Conservation (phyloP, 2,888 invertebrate species). For the Pachydiplax longipennis region DNA sequence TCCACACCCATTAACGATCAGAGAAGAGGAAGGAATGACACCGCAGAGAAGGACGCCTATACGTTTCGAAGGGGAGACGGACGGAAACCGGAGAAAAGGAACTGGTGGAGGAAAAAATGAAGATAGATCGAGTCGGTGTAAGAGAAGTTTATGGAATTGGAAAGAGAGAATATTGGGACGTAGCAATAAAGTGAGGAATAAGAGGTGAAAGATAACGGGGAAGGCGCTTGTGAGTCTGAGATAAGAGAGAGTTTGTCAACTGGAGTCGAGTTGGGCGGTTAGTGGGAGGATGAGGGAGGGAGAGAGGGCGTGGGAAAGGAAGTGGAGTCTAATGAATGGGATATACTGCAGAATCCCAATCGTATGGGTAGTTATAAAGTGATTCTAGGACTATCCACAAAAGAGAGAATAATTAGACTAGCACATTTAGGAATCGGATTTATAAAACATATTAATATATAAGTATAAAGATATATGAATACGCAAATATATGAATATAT, state of each 20-base stretch:
- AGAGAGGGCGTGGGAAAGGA: background rate
- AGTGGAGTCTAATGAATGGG: too few species aligned
- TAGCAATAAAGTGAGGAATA: background rate
- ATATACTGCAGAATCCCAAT: too few species aligned
- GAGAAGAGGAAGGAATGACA: background rate
- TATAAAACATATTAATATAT: too few species aligned
- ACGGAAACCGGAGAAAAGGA: background rate
- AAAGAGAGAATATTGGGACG: background rate
- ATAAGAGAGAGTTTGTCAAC: background rate
- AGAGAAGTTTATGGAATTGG: background rate
- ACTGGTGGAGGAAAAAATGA: background rate
- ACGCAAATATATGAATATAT: too few species aligned
- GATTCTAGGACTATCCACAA: too few species aligned
- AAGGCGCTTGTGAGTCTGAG: background rate
- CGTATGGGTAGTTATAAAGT: too few species aligned
- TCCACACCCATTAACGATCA: background rate
- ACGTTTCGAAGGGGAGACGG: background rate
- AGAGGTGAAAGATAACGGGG: background rate
- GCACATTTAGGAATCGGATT: too few species aligned
- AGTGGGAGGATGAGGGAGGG: background rate
- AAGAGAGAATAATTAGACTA: too few species aligned
- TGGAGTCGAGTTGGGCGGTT: background rate
- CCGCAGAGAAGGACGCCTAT: background rate
- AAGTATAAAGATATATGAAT: too few species aligned
- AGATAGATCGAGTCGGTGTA: too few species aligned